These are phyloP conservation scores for Drosophila lacertosa DNA, from an alignment of 1,140 invertebrate species.

Conservation along the genomic window DNA sequence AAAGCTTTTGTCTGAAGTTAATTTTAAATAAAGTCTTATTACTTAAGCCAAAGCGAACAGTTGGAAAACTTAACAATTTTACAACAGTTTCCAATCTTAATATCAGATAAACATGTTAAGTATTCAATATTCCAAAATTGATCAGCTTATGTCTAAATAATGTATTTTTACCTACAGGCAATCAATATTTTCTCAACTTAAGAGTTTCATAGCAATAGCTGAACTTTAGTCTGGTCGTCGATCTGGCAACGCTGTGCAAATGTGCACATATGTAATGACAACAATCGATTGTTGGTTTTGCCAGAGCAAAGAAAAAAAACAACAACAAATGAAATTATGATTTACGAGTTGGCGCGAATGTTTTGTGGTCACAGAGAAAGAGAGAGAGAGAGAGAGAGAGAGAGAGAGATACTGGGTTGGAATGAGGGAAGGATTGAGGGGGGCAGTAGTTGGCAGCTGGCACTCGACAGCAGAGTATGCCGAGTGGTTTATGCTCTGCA, in stretches of 20 bases:
- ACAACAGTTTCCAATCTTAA: no score
- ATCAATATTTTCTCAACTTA: no score
- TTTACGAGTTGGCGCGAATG: slow-evolving; percentile 13
- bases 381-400: not conserved
- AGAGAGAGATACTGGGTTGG: not conserved
- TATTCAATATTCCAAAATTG: no score
- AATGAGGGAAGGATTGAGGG: not conserved
- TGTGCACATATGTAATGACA: not conserved
- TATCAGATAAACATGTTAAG: no score
- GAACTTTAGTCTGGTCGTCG: not conserved
- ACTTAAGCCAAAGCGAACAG: no score
- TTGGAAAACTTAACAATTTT: no score
- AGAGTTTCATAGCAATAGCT: not conserved
- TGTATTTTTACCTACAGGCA: no score
- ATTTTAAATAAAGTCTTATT: no score
- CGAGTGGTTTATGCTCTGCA: slow-evolving; percentile 4
- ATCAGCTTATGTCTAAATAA: no score
- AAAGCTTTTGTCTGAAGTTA: no score
- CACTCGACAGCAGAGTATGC: not conserved
- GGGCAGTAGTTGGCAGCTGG: not conserved
- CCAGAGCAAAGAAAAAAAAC: not conserved
- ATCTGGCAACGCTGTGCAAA: not conserved
- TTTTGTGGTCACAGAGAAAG: slow-evolving; percentile 6
- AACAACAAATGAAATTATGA: slow-evolving; percentile 14
- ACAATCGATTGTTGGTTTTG: slow-evolving; percentile 3